Evolutionary conservation across 1,140 invertebrate species (phyloP).

Genomic region (Drosophila nannoptera): DNA sequence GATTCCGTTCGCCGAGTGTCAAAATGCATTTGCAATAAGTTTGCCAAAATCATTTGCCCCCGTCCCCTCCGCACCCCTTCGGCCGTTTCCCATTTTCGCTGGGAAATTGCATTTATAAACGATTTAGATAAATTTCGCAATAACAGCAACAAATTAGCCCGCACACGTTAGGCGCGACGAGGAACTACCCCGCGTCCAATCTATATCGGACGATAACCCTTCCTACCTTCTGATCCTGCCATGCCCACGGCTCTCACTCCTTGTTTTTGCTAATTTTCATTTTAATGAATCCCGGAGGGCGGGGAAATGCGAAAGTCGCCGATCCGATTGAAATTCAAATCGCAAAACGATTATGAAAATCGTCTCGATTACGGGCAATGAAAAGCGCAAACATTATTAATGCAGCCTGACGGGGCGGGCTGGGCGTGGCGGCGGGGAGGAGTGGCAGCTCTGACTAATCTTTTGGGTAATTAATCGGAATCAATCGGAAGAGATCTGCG

Average conservation of each 20-base stretch:
- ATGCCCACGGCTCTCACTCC: conserved; percentile 11
- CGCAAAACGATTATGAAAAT: conserved; percentile 52
- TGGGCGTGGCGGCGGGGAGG: no score
- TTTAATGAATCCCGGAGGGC: conserved; percentile 71
- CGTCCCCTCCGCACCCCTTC: conserved; percentile 3
- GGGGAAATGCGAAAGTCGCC: conserved; percentile 35
- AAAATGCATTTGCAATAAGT: conserved; percentile 75
- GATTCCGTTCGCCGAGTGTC: conserved; percentile 43
- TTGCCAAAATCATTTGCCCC: conserved; percentile 45
- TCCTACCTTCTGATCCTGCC: conserved; percentile 4
- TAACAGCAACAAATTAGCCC: conserved; percentile 47
- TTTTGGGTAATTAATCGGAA: neutral
- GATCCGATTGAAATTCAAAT: conserved; percentile 30
- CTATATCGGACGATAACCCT: conserved; percentile 12
- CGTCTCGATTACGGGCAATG: conserved; percentile 59
- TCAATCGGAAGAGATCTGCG: no score
- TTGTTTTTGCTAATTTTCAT: conserved; percentile 69
- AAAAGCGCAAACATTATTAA: conserved; percentile 49
- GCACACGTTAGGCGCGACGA: conserved; percentile 11
- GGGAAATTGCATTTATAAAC: conserved; percentile 66
- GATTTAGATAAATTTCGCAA: conserved; percentile 72
- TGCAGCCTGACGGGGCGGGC: neutral
- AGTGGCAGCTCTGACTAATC: no score
- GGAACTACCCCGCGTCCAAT: conserved; percentile 32
- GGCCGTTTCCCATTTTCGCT: conserved; percentile 18